Percentiles rank a stretch among this genome's conserved stretches.
Evolutionary conservation across 1,140 invertebrate genomes (phyloP).

Genomic region (Drosophila tsacasi): DNA sequence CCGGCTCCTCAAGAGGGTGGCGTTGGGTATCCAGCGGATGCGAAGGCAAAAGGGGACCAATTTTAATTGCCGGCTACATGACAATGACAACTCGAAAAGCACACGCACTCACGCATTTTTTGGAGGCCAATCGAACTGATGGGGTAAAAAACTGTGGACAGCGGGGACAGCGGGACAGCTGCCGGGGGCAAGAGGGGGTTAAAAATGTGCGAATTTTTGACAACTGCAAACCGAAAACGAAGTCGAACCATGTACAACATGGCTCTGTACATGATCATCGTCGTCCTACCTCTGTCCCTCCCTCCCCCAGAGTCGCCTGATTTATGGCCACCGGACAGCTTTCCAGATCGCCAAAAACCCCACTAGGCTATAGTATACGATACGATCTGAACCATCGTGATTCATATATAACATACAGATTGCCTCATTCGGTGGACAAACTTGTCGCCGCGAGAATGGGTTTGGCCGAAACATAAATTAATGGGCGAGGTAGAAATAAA

Average conservation of each 20-base stretch:
- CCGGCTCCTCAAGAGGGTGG: neutral
- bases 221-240: constrained; percentile 65
- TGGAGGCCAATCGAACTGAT: constrained; percentile 23
- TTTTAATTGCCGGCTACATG: constrained; percentile 78
- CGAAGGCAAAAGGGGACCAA: constrained; percentile 59
- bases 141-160: neutral
- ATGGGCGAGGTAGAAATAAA: neutral
- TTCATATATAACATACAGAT: constrained; percentile 46
- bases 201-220: constrained; percentile 77
- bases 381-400: constrained; percentile 19
- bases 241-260: constrained; percentile 60
- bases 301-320: constrained; percentile 10
- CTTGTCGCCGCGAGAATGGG: constrained; percentile 11
- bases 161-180: neutral
- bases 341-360: constrained; percentile 22
- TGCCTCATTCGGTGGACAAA: constrained; percentile 37
- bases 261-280: constrained; percentile 51
- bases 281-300: neutral
- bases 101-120: constrained; percentile 44
- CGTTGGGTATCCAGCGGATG: constrained; percentile 1
- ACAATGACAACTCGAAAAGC: constrained; percentile 53
- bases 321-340: constrained; percentile 49
- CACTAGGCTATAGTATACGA: constrained; percentile 8
- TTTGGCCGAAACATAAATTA: constrained; percentile 6
- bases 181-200: neutral